Percentiles rank a stretch among this genome's conserved stretches.
These are phyloP conservation scores for Idaea aversata DNA, from an alignment of 2,888 invertebrate genomes.

Conservation along the genomic window DNA sequence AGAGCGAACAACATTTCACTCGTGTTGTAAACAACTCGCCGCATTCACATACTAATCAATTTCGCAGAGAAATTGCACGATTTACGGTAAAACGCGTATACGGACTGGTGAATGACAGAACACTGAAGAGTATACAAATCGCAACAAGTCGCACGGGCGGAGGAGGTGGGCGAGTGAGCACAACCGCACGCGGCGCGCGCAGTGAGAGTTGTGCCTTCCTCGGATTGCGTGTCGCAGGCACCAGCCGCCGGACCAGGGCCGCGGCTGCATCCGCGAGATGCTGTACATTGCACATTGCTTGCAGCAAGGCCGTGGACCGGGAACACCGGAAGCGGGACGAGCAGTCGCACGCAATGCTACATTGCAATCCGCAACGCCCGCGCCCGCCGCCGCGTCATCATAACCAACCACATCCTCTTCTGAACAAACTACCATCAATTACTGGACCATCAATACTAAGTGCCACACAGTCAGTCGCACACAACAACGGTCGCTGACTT, in stretches of 20 bases:
- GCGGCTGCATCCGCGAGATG: conserved; percentile 59
- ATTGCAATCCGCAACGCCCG: conserved; percentile 14
- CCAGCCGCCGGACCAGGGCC: conserved; percentile 38
- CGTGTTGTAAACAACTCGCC: conserved; percentile 63
- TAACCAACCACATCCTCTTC: conserved; percentile 19
- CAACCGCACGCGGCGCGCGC: conserved; percentile 76
- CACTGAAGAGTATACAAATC: conserved; percentile 56
- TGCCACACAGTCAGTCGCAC: conserved; percentile 19
- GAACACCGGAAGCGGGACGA: conserved; percentile 18
- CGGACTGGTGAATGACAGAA: conserved; percentile 56
- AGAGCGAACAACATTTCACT: conserved; percentile 72
- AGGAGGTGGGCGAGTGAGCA: conserved; percentile 60
- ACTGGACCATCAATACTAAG: conserved; percentile 13
- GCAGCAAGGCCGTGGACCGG: conserved; percentile 28
- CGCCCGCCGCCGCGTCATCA: conserved; percentile 6
- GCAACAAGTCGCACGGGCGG: conserved; percentile 44
- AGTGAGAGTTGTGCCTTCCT: conserved; percentile 71
- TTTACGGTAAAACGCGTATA: conserved; percentile 59
- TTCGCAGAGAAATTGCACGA: conserved; percentile 67
- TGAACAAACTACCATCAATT: conserved; percentile 30
- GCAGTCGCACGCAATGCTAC: conserved; percentile 11
- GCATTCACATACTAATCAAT: conserved; percentile 75
- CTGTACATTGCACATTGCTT: conserved; percentile 49
- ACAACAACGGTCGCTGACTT: conserved; percentile 15
- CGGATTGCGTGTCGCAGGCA: conserved; percentile 48